Conservation (phyloP, 2,113 vertebrate genomes). For the Pithys albifrons region DNA sequence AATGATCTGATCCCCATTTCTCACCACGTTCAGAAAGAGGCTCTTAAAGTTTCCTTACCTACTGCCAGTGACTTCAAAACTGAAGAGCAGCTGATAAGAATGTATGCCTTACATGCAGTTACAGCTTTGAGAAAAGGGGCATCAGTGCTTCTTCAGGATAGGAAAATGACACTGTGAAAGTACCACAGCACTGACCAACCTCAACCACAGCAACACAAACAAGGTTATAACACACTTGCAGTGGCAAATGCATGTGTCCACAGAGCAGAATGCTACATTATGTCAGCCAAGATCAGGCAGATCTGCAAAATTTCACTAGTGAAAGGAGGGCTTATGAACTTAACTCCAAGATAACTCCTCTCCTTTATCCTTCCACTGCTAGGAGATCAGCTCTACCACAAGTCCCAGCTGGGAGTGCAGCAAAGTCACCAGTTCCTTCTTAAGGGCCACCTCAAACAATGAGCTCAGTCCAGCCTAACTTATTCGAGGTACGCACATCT, state of each 20-base stretch:
- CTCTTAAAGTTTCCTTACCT: not conserved
- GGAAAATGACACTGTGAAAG: not conserved
- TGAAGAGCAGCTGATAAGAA: not conserved
- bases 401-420: not conserved
- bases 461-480: not conserved
- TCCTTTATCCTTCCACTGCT: not conserved
- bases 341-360: not conserved
- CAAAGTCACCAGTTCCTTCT: not conserved
- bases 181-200: not conserved
- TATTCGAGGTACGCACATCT: rapidly evolving
- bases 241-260: rapidly evolving
- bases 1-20: not conserved
- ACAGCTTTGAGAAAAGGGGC: not conserved
- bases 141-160: not conserved
- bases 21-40: not conserved
- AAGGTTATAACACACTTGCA: not conserved
- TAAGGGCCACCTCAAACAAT: not conserved
- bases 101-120: rapidly evolving
- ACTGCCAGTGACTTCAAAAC: not conserved
- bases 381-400: not conserved
- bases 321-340: not conserved
- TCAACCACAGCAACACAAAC: not conserved
- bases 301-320: not conserved
- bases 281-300: not conserved
- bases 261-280: not conserved